Base-by-base conservation (phyloP, 2,113 vertebrate species). In the Crypturellus undulatus region DNA sequence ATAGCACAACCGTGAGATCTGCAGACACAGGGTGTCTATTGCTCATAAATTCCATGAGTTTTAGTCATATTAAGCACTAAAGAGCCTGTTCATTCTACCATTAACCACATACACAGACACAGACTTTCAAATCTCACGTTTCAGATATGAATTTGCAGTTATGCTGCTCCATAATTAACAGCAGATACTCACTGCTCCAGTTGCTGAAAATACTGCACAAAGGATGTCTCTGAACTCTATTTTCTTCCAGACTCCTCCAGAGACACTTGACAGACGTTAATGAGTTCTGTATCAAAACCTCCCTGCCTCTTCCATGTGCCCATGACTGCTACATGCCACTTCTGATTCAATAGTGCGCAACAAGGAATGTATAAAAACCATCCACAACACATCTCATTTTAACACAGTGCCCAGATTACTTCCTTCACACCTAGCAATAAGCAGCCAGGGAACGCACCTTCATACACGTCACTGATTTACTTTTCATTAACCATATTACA, bases 261-360 rank as follows among this genome's bases (percentile, higher is more conserved):
- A 87, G 20, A 28, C 54, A 63, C 67, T 43, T 69, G 22, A 86
- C 43, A 12, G 28, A 73, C n/a, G 34, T n/a, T 58, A 82, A 77
- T 32, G 42, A 82, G 38, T 34, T 82, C 75, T 3, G 3, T 40
- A 78, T 7, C 45, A 78, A 92, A 88, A 86, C 10, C 34, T 67
- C 60, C 42, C 4, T 12, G 0, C 28, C 65, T 92, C 83, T 86
- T 90, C 84, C 81, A 45, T 80, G 80, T 70, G 77, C 71, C 96
- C 94, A 89, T 45, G 28, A 84, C 47, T 65, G 73, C 91, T 79
- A 93, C 79, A 90, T 60, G 77, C 3, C 6, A 73, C 89, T 97
- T 90, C 94, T 96, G 81, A 49, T 93, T 79, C 54, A 68, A 73
- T 77, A 10, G 7, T 42, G 43, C 2, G 67, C 63, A 58, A 8